Evolutionary conservation across 1,140 invertebrate species (phyloP), one percentile per base, ranked within the genome.

Genomic region (Drosophila prosaltans): DNA sequence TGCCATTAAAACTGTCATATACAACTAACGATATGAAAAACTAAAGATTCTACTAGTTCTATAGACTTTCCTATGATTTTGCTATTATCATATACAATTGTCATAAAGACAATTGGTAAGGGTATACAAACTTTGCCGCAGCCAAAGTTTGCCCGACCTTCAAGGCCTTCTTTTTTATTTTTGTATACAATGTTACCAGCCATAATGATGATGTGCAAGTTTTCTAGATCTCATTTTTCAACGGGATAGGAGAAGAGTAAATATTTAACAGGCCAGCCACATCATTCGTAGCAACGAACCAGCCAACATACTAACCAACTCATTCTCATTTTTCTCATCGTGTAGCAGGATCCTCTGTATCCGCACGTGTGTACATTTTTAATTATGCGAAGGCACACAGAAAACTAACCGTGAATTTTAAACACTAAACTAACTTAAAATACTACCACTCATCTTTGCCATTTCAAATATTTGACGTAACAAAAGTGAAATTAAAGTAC

Each of bases 321-420:
- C 39, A 26, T 45, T 39, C 39, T n/a, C 30, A 24, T 39, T 24
- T 16, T 16, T 45, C 48, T 40, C 66, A 67, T 40, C 65, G 63
- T 45, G 64, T 55, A 40, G 60, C 55, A 54, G 36, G 59, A 72
- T 65, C 45, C 64, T 63, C 16, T 1, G 21, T 3, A 51, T 10
- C 45, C 55, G 59, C 82, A 76, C 69, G 79, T 86, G 82, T 82
- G 83, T 80, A 88, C 84, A 79, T 80, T 81, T 86, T 86, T 86
- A 82, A 86, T 88, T 86, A 88, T 86, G 83, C 83, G 69, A 68
- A 59, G 72, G 72, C 76, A 80, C 64, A 70, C 74, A 67, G 62
- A 55, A 41, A 39, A 40, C 32, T 26, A 69, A 72, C 67, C 69
- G 67, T 77, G 65, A 88, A 88, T 69, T 68, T 78, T 68, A 55